Percentiles rank a stretch among this genome's conserved stretches.
Conservation (phyloP, 2,797 vertebrate species). For the Neosilurus hyrtlii region DNA sequence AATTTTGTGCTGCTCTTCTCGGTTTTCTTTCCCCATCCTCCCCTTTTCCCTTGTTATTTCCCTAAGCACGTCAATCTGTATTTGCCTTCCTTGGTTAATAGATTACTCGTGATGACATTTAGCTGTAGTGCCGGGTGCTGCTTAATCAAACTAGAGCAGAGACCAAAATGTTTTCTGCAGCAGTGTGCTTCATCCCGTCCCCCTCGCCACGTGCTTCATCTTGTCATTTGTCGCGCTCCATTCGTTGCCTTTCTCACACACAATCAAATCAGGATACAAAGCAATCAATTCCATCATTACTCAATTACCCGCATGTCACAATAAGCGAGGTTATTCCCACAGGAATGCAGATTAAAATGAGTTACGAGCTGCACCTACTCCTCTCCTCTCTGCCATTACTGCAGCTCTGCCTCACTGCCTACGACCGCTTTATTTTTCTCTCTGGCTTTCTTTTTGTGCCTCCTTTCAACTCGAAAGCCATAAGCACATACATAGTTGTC, state of each 20-base stretch:
- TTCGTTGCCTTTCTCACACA: constrained; percentile 35
- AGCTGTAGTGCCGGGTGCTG: constrained; percentile 20
- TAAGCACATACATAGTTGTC: neutral
- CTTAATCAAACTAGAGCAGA: constrained; percentile 45
- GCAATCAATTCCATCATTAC: constrained; percentile 48
- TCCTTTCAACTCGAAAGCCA: neutral
- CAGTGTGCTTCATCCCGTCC: constrained; percentile 18
- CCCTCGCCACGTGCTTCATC: constrained; percentile 32
- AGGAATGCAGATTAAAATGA: constrained; percentile 30
- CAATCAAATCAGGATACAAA: constrained; percentile 54
- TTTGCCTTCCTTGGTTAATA: constrained; percentile 47
- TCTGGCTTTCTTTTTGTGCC: neutral
- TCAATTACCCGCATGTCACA: constrained; percentile 42
- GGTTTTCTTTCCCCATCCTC: neutral
- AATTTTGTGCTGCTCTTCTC: neutral
- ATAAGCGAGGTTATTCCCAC: constrained; percentile 38
- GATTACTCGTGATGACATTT: constrained; percentile 46
- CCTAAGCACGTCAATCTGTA: constrained; percentile 25
- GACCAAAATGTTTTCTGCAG: constrained; percentile 20
- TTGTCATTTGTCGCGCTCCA: constrained; percentile 42
- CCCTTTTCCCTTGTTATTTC: neutral
- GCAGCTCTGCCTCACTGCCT: constrained; percentile 13
- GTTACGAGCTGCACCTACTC: constrained; percentile 6
- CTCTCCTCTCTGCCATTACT: neutral
- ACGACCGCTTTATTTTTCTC: neutral